Evolutionary conservation across 1,140 invertebrate species (phyloP), one percentile per base, ranked within the genome.

Genomic region (Drosophila sturtevanti): DNA sequence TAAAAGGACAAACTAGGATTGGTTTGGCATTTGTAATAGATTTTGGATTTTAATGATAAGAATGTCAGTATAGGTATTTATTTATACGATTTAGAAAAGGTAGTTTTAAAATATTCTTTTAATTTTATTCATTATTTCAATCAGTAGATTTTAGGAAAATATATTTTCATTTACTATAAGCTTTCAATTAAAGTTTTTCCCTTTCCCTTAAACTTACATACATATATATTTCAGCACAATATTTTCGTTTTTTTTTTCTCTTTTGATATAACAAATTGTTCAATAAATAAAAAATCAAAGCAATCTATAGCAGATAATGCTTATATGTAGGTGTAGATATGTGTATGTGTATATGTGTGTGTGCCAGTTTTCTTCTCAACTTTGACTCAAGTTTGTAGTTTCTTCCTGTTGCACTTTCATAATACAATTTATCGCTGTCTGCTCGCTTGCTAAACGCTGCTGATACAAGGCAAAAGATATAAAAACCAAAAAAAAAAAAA

Each of bases 391-490:
- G 10, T 61, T 41, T 52, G 31, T 55, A 18, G 51, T 68, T 55
- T 61, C 59, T 62, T 68, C 59, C 67, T 68, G 54, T 34, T 80
- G 77, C 77, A 80, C 77, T 80, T 80, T 80, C 77, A 80, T 80
- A 80, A 79, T 63, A 79, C 77, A 79, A 79, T 79, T 79, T 79
- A 78, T 79, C 75, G 73, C 63, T 77, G 72, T 70, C 78, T 80
- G 37, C 11, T 21, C 22, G 52, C 6, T 44, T 35, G 41, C 58
- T 60, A 54, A 35, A 66, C 48, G 55, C 51, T 24, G 35, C 72
- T 76, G 75, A 77, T 77, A 77, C 75, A 72, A 77, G 73, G 34
- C 62, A 76, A 54, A 63, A 72, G 64, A 80, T 74, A 74, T 56
- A 61, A 80, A 77, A 69, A 59, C 55, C 59, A 79, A 77, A 69